Base-by-base conservation (phyloP, 2,797 vertebrate species). In the Nothura maculosa region DNA sequence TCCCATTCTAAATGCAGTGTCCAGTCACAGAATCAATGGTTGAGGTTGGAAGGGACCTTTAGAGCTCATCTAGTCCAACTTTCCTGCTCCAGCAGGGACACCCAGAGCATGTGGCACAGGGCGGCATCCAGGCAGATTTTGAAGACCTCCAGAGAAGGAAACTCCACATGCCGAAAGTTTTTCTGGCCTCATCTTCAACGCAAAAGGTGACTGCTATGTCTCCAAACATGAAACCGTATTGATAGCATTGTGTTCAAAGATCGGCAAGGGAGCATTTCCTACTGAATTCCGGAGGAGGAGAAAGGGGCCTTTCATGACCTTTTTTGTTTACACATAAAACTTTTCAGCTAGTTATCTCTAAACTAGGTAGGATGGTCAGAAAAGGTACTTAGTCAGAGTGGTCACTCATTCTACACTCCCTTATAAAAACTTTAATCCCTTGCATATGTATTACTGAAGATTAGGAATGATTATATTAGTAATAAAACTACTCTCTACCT, bases 161-260 rank as follows among this genome's bases (percentile, higher is more conserved):
- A 42, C 42, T 42, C 42, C 42, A 7, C 20, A 85, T 12, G 9
- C 15, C 14, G 20, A 17, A 66, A 57, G 5, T 52, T 72, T 38
- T 68, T 10, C 8, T 32, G 18, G 10, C 50, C 62, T 87, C 32
- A 36, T 87, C 32, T 28, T 45, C 47, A 69, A 3, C 24, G 25
- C 16, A 57, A 19, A 3, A 6, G 24, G 4, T 66, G 66, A 42
- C 54, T 63, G 54, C n/a, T 0, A 0, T 27, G 57, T 9, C 38
- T 66, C 16, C 69, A 92, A 28, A 42, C 63, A 12, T 7, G 14
- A 63, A 30, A 6, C 48, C 74, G 1, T 80, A 19, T 11, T 68
- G 76, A 15, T 8, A 45, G 14, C 28, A 30, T 52, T 42, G 40
- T 12, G 45, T 54, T 14, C 50, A 62, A 38, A 76, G 15, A 30